Percentiles rank a stretch among this genome's conserved stretches.
Conservation (phyloP, 2,113 vertebrate genomes). For the Eretmochelys imbricata region DNA sequence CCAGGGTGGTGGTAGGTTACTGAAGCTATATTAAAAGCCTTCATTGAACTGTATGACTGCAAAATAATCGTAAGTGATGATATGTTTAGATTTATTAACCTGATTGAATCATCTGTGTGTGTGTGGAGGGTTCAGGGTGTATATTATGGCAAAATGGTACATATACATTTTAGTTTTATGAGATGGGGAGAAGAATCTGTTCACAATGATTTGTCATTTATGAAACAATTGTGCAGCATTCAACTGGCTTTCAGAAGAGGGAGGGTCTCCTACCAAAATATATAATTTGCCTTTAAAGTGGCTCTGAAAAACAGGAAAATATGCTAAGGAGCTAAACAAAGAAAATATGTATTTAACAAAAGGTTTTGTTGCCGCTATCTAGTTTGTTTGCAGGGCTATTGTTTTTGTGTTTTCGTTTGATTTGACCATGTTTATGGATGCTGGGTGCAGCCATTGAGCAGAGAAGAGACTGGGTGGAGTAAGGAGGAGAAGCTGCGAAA, state of each 20-base stretch:
- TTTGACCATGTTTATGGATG: slow-evolving; percentile 77
- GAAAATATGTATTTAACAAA: slow-evolving; percentile 57
- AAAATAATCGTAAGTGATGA: slow-evolving; percentile 18
- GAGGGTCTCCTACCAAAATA: slow-evolving; percentile 60
- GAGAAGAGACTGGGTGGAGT: slow-evolving; percentile 87
- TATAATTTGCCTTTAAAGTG: slow-evolving; percentile 30
- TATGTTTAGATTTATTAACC: slow-evolving; percentile 4
- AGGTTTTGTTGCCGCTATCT: slow-evolving; percentile 42
- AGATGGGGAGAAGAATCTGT: slow-evolving; percentile 27
- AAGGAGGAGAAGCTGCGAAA: slow-evolving; percentile 82
- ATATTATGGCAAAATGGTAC: not conserved
- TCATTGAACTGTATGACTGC: not conserved
- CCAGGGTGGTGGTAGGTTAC: slow-evolving; percentile 30
- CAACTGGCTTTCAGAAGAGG: slow-evolving; percentile 47
- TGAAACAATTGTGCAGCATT: slow-evolving; percentile 74
- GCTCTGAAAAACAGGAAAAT: slow-evolving; percentile 24
- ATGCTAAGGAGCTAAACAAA: slow-evolving; percentile 60
- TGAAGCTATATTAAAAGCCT: slow-evolving; percentile 40
- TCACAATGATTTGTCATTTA: slow-evolving; percentile 49
- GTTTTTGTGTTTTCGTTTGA: slow-evolving; percentile 62
- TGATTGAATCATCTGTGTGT: slow-evolving; percentile 3
- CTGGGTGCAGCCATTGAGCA: slow-evolving; percentile 80
- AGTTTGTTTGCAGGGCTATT: slow-evolving; percentile 35
- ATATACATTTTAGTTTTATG: not conserved
- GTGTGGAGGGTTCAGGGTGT: not conserved